Evolutionary conservation across 2,888 invertebrate genomes (phyloP).

Genomic region (Mythimna impura): DNA sequence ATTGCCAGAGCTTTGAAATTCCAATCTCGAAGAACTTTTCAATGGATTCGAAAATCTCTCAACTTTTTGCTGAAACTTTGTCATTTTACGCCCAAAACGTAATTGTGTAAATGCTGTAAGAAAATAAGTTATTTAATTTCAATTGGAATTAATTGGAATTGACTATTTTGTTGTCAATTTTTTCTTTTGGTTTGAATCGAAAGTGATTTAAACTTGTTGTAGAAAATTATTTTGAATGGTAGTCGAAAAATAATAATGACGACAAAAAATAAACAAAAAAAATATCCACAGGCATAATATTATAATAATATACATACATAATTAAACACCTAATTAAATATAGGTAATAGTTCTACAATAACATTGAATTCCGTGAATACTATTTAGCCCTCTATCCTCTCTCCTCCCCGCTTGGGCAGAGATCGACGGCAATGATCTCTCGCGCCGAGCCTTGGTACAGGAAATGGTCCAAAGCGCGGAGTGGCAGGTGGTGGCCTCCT

Average conservation of each 20-base stretch:
- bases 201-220: conserved; percentile 7
- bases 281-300: too few relatives aligned
- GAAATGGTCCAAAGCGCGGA: too few relatives aligned
- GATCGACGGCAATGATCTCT: too few relatives aligned
- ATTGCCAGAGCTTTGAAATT: conserved; percentile 54
- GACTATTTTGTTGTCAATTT: conserved; percentile 41
- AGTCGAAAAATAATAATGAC: background rate
- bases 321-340: too few relatives aligned
- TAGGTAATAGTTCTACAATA: too few relatives aligned
- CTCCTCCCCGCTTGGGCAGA: too few relatives aligned
- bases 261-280: too few relatives aligned
- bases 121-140: conserved; percentile 66
- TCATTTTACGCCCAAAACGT: conserved; percentile 58
- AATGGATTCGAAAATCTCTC: conserved; percentile 59
- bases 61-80: conserved; percentile 65
- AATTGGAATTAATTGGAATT: conserved; percentile 53
- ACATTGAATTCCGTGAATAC: too few relatives aligned
- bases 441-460: too few relatives aligned
- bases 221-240: background rate
- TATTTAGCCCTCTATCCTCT: too few relatives aligned
- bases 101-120: conserved; percentile 62
- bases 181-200: conserved; percentile 27
- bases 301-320: too few relatives aligned
- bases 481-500: too few relatives aligned
- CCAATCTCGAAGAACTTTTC: conserved; percentile 62